These are phyloP conservation scores for Serripes groenlandicus DNA, from an alignment of 2,888 invertebrate species.

Conservation along the genomic window DNA sequence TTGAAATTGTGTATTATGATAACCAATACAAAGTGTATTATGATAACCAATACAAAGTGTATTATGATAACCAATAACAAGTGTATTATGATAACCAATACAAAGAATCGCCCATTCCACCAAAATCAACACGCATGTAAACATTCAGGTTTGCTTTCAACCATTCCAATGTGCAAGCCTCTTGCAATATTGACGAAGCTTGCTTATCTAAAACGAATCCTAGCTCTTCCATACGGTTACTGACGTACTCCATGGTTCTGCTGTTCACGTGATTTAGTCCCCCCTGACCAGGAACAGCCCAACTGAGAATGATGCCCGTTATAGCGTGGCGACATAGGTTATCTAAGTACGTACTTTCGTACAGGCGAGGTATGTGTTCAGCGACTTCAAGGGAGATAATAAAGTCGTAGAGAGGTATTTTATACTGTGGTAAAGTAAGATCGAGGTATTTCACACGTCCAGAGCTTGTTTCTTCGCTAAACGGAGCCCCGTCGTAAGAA, in stretches of 20 bases:
- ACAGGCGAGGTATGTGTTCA: slow-evolving; percentile 10
- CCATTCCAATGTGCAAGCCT: slow-evolving; percentile 8
- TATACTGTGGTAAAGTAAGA: slow-evolving; percentile 8
- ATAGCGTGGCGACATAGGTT: slow-evolving; percentile 7
- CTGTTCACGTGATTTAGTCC: slow-evolving; percentile 10
- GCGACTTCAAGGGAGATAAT: slow-evolving; percentile 13
- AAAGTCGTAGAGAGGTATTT: slow-evolving; percentile 9
- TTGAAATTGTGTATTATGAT: too few relatives aligned
- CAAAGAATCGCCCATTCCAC: too few relatives aligned
- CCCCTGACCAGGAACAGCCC: slow-evolving; percentile 21
- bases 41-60: too few relatives aligned
- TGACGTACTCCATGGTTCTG: slow-evolving; percentile 9
- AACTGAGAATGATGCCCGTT: slow-evolving; percentile 14
- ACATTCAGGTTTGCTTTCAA: neutral
- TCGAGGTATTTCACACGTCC: neutral
- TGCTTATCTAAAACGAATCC: neutral
- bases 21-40: too few relatives aligned
- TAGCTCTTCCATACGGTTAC: neutral
- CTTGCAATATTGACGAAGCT: neutral
- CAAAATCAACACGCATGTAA: neutral
- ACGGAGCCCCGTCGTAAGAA: slow-evolving; percentile 4
- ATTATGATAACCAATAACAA: too few relatives aligned
- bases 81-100: too few relatives aligned
- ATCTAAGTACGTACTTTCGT: slow-evolving; percentile 7
- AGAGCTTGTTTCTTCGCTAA: slow-evolving; percentile 8